These are phyloP conservation scores for Diplodus puntazzo DNA, from an alignment of 2,797 vertebrate species.

Conservation along the genomic window DNA sequence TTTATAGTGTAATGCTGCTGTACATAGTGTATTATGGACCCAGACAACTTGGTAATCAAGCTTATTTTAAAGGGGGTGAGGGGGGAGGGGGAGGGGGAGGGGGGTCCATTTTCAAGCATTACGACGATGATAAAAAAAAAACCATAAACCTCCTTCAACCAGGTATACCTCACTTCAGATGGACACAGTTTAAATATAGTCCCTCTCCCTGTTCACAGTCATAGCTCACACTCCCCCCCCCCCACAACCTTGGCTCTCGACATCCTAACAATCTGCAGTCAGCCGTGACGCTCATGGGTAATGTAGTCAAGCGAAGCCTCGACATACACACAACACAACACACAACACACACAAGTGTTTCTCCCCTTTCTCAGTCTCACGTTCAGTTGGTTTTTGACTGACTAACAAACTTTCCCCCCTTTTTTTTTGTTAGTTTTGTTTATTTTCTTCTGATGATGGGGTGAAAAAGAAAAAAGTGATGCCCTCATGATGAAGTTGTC, in stretches of 20 bases:
- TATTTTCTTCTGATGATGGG: conserved; percentile 64
- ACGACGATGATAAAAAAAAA: conserved; percentile 69
- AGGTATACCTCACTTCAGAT: conserved; percentile 99
- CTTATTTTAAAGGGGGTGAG: conserved; percentile 73
- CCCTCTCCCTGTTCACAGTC: conserved; percentile 61
- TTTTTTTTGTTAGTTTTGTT: conserved; percentile 3
- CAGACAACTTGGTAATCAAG: conserved; percentile 86
- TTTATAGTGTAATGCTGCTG: conserved; percentile 97
- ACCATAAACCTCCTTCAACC: conserved; percentile 97
- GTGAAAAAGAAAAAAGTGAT: neutral
- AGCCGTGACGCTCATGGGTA: conserved; percentile 43
- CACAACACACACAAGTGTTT: conserved; percentile 76
- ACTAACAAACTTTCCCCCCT: conserved; percentile 7
- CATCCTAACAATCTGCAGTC: conserved; percentile 38
- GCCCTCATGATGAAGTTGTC: conserved; percentile 45
- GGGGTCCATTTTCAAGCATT: conserved; percentile 95
- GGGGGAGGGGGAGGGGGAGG: conserved; percentile 27
- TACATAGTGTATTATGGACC: conserved; percentile 90
- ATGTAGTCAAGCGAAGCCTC: conserved; percentile 85
- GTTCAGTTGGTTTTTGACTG: conserved; percentile 63
- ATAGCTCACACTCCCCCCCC: conserved; percentile 25
- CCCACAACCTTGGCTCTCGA: conserved; percentile 36
- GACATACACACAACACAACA: conserved; percentile 66
- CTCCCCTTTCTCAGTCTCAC: conserved; percentile 72
- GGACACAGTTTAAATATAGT: conserved; percentile 71